These are phyloP conservation scores for Nanorana parkeri DNA, from an alignment of 2,113 vertebrate species.

Conservation along the genomic window DNA sequence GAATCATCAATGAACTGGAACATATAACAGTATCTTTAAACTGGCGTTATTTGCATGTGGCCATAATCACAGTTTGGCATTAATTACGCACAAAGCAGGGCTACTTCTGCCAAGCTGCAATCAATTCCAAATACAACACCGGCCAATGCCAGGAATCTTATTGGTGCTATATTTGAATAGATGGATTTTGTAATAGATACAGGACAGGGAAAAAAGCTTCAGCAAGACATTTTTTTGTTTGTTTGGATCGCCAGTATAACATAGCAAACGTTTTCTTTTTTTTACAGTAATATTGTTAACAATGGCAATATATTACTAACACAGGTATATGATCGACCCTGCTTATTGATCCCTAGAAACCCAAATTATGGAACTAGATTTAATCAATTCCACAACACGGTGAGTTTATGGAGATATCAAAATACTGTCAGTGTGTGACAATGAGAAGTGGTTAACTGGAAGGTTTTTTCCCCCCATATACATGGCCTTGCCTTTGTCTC, in stretches of 20 bases:
- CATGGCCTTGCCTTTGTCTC: too few relatives aligned
- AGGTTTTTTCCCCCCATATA: too few relatives aligned
- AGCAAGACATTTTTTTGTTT: neutral
- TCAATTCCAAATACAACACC: conserved; percentile 58
- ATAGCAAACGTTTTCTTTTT: neutral
- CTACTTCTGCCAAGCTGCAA: conserved; percentile 52
- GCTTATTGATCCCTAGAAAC: neutral
- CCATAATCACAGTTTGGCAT: conserved; percentile 57
- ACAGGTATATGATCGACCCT: neutral
- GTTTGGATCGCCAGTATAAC: neutral
- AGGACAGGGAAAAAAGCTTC: conserved; percentile 25
- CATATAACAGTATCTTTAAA: conserved; percentile 50
- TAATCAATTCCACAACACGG: neutral
- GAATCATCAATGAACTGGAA: conserved; percentile 50
- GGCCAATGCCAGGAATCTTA: conserved; percentile 49
- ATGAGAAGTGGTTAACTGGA: too few relatives aligned
- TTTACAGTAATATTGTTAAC: conserved; percentile 23
- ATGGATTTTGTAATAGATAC: conserved; percentile 55
- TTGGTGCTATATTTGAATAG: conserved; percentile 58
- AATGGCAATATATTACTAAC: neutral
- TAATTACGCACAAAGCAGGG: conserved; percentile 56
- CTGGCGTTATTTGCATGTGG: conserved; percentile 42
- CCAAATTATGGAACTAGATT: neutral
- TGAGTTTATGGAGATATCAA: conserved; percentile 1
- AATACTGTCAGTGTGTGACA: too few relatives aligned